Conservation (phyloP, 2,888 invertebrate species). For the Archips xylosteana region DNA sequence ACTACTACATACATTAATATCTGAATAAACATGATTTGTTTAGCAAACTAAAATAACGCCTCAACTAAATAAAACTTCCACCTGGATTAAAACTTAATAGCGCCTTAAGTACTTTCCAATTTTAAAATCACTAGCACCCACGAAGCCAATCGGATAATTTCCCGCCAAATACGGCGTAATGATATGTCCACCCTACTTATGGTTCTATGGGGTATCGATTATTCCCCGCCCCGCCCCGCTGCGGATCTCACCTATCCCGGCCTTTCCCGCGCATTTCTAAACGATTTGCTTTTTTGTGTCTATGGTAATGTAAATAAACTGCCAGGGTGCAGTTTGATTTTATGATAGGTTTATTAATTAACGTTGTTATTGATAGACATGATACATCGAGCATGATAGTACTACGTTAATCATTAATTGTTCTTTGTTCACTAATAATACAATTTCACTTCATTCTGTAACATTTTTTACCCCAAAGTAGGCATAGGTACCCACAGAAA, state of each 20-base stretch:
- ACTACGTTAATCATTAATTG: neutral
- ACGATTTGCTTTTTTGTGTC: conserved; percentile 8
- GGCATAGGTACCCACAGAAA: neutral
- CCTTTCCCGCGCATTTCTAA: conserved; percentile 35
- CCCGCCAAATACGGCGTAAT: conserved; percentile 28
- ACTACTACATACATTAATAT: neutral
- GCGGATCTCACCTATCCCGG: conserved; percentile 37
- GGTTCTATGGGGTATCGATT: conserved; percentile 45
- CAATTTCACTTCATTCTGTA: neutral
- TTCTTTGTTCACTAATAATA: neutral
- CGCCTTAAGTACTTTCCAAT: neutral
- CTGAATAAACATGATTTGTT: neutral
- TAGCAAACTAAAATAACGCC: neutral
- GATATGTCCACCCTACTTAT: conserved; percentile 42
- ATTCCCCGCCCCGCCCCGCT: conserved; percentile 40
- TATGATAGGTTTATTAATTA: neutral
- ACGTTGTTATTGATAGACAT: neutral
- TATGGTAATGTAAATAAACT: conserved; percentile 3
- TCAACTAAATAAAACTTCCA: neutral
- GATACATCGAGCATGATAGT: neutral
- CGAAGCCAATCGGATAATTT: conserved; percentile 21
- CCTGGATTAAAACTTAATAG: neutral
- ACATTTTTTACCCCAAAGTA: neutral
- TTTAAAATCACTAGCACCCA: conserved; percentile 5
- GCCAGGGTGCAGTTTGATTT: conserved; percentile 7